A percentile compares a stretch with the other conserved stretches of the same genome.
Evolutionary conservation across 2,888 invertebrate species (phyloP).

Genomic region (Bombyx huttoni): DNA sequence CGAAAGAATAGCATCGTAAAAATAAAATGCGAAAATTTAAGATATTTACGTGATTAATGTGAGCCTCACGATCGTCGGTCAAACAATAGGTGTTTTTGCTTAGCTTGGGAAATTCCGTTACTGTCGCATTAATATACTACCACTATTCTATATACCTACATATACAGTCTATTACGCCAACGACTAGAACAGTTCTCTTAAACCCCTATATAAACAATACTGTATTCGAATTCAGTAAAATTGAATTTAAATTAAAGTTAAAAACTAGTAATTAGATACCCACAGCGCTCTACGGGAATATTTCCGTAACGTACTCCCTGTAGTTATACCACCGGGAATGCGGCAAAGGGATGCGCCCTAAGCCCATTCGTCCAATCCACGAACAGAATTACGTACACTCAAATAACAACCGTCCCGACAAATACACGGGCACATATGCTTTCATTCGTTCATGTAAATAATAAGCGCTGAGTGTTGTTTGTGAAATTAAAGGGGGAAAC

Average conservation of each 20-base stretch:
- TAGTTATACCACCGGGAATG: constrained; percentile 19
- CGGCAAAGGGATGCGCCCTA: constrained; percentile 45
- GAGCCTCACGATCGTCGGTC: too few relatives aligned
- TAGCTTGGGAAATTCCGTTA: too few relatives aligned
- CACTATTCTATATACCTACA: too few relatives aligned
- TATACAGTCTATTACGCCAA: not conserved
- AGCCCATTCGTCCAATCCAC: constrained; percentile 44
- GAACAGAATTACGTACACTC: constrained; percentile 31
- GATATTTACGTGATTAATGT: too few relatives aligned
- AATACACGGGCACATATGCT: constrained; percentile 55
- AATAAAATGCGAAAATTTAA: too few relatives aligned
- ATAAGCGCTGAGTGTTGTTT: constrained; percentile 47
- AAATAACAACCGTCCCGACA: constrained; percentile 35
- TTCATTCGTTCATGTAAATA: constrained; percentile 52
- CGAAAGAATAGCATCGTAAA: too few relatives aligned
- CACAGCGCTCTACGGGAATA: constrained; percentile 40
- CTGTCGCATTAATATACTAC: too few relatives aligned
- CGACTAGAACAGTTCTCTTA: too few relatives aligned
- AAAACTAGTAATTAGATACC: constrained; percentile 43
- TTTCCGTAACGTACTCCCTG: constrained; percentile 18
- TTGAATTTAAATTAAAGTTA: constrained; percentile 10
- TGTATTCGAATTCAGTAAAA: not conserved
- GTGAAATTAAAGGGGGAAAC: constrained; percentile 40
- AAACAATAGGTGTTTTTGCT: too few relatives aligned
- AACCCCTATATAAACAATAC: not conserved